A percentile compares a stretch with the other conserved stretches of the same genome.
These are phyloP conservation scores for Cygnus atratus DNA, from an alignment of 2,113 vertebrate species.

Conservation along the genomic window DNA sequence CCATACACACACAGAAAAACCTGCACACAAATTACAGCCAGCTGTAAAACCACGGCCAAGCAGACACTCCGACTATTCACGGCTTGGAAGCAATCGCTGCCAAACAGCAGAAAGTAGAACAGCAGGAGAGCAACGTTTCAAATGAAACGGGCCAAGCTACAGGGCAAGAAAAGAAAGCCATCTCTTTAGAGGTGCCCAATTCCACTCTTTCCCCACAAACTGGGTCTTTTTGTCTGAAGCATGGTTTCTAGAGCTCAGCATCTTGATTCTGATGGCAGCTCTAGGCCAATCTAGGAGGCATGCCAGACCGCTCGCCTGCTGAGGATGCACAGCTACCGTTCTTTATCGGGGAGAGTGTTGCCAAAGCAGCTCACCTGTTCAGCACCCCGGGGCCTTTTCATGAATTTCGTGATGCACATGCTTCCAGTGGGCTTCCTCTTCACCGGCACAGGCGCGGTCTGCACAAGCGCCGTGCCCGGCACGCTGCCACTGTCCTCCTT, in stretches of 20 bases:
- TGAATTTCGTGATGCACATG: slow-evolving; percentile 95
- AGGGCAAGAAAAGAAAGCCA: not conserved
- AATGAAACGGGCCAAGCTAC: not conserved
- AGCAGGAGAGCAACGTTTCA: slow-evolving; percentile 7
- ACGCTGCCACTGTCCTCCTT: slow-evolving; percentile 78
- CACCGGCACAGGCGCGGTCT: slow-evolving; percentile 61
- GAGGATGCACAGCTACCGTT: accelerated
- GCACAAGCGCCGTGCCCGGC: not conserved
- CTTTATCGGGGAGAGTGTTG: accelerated
- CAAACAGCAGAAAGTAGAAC: slow-evolving; percentile 13
- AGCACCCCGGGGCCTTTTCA: slow-evolving; percentile 82
- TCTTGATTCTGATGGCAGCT: not conserved
- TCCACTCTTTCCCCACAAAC: not conserved
- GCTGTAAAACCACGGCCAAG: not conserved
- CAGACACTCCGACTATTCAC: not conserved
- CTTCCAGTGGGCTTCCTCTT: slow-evolving; percentile 86
- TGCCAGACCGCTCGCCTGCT: accelerated
- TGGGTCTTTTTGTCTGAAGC: not conserved
- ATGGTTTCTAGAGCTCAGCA: accelerated
- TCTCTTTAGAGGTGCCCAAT: not conserved
- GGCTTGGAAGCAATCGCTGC: slow-evolving; percentile 20
- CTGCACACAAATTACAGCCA: not conserved
- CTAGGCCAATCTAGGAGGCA: not conserved
- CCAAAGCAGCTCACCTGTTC: slow-evolving; percentile 75
- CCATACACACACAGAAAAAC: not conserved